Evolutionary conservation across 2,797 vertebrate species (phyloP).

Genomic region (Ctenopoma multispine): DNA sequence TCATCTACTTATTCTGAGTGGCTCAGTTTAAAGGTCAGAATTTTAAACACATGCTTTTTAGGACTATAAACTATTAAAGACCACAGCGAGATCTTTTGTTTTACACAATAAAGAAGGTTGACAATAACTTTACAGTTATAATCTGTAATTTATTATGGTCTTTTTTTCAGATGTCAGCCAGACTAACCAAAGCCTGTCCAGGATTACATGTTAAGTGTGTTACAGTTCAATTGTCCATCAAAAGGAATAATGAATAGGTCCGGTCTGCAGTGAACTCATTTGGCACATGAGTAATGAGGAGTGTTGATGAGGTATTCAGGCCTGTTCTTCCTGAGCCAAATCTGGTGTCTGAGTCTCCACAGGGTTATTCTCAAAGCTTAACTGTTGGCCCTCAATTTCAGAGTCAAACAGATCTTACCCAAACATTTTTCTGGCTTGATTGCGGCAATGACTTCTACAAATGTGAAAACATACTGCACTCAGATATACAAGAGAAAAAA

Average conservation of each 20-base stretch:
- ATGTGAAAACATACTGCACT: conserved; percentile 63
- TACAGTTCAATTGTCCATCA: conserved; percentile 78
- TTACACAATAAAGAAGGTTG: conserved; percentile 22
- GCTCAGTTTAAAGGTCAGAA: conserved; percentile 47
- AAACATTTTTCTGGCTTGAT: conserved; percentile 69
- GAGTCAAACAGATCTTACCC: conserved; percentile 71
- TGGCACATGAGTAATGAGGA: conserved; percentile 81
- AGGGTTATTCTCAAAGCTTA: conserved; percentile 68
- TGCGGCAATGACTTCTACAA: conserved; percentile 68
- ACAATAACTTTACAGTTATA: conserved; percentile 44
- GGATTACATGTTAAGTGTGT: conserved; percentile 70
- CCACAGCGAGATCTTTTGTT: conserved; percentile 41
- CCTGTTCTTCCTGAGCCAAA: conserved; percentile 70
- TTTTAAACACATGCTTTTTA: conserved; percentile 58
- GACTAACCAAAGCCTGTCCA: conserved; percentile 48
- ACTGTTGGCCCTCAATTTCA: conserved; percentile 66
- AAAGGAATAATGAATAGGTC: conserved; percentile 78
- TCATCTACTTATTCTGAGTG: conserved; percentile 39
- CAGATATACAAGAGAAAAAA: conserved; percentile 26
- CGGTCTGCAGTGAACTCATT: conserved; percentile 76
- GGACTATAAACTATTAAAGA: conserved; percentile 54
- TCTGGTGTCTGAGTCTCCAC: conserved; percentile 70
- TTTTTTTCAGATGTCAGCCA: conserved; percentile 56
- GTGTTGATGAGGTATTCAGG: conserved; percentile 79
- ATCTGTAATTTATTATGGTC: conserved; percentile 63